Evolutionary conservation across 2,113 vertebrate genomes (phyloP).

Genomic region (human): GRCh38 chr16:78154501-78155000

Average conservation of each 20-base stretch:
- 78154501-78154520: rapidly evolving
- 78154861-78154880: neutral
- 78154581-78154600: neutral
- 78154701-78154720: neutral
- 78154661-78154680: rapidly evolving
- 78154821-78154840: rapidly evolving
- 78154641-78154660: neutral
- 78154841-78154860: neutral
- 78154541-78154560: neutral
- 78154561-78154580: neutral
- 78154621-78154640: rapidly evolving
- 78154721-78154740: rapidly evolving
- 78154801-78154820: neutral
- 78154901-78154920: rapidly evolving
- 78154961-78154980: neutral
- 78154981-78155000: neutral
- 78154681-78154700: neutral
- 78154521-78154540: neutral
- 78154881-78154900: neutral
- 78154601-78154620: neutral
- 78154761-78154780: neutral
- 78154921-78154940: rapidly evolving
- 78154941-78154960: neutral
- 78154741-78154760: neutral
- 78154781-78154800: neutral